Evolutionary conservation across 2,113 vertebrate species (phyloP), one percentile per base, ranked within the genome.

Genomic region (Oryctolagus cuniculus): DNA sequence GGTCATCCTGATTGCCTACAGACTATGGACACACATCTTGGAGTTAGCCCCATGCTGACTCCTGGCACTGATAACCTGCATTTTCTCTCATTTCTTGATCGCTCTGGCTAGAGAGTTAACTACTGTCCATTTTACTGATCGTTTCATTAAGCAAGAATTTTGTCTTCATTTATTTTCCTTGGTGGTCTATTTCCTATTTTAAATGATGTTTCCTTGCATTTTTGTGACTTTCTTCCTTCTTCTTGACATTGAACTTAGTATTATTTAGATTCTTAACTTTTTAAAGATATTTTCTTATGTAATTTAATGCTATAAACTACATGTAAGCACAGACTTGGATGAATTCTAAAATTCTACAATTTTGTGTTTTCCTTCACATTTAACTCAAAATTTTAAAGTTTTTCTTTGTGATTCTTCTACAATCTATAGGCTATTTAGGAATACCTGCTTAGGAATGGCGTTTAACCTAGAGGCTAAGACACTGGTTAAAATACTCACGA

Each of bases 11-110:
- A 72, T 31, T 91, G 29, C 67, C 89, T 90, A 3, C 34, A 34
- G 70, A 74, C 44, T 53, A 29, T 78, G 61, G 38, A 44, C 4
- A 44, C 38, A 6, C 38, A 44, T 44, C 38, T 44, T 55, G 3
- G 19, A 31, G 10, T 31, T 31, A 31, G 27, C 13, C 31, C 11
- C n/a, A 75, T 34, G 10, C 11, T 87, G 51, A 83, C 63, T 69
- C 63, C 31, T 75, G 9, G 87, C n/a, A 83, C 8, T 44, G 51
- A 2, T 31, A 34, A 80, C 63, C 70, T 63, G n/a, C 31, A 38
- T 31, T 69, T 38, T 81, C 12, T 67, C 63, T 73, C 27, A 27
- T 77, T 91, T 85, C 44, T 86, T 91, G n/a, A 93, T 89, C 36
- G 74, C 36, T 87, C n/a, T 31, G 16, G 66, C 10, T 73, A 67